Conservation (phyloP, 2,888 invertebrate species). For the Andrena trimmerana region DNA sequence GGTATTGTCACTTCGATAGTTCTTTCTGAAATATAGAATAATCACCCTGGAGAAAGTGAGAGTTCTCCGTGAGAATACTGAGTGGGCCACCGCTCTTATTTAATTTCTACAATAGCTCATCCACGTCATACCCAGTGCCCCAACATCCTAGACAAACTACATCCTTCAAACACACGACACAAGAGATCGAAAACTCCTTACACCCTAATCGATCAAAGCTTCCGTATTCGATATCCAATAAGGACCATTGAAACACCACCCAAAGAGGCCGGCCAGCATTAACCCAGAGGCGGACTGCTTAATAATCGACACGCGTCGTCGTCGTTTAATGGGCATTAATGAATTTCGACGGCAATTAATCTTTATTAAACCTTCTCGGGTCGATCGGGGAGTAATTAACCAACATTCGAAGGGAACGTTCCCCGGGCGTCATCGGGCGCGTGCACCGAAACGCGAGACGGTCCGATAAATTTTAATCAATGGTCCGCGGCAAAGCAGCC, state of each 20-base stretch:
- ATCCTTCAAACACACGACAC: too few species aligned
- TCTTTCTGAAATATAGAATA: too few species aligned
- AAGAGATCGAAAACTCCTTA: too few species aligned
- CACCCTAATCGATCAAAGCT: too few species aligned
- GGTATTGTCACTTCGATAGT: too few species aligned
- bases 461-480: conserved; percentile 32
- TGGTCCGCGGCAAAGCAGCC: neutral
- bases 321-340: conserved; percentile 20
- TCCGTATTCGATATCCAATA: too few species aligned
- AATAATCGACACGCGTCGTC: conserved; percentile 8
- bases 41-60: too few species aligned
- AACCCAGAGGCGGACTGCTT: neutral
- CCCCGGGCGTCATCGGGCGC: neutral
- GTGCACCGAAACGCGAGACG: conserved; percentile 16
- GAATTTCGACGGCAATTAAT: conserved; percentile 25
- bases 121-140: too few species aligned
- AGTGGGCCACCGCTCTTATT: too few species aligned
- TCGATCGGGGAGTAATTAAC: conserved; percentile 28
- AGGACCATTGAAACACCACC: neutral
- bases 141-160: too few species aligned
- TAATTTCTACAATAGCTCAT: too few species aligned
- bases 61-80: too few species aligned
- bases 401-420: neutral
- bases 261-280: neutral
- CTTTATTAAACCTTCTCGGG: conserved; percentile 13